Evolutionary conservation across 2,113 vertebrate species (phyloP).

Genomic region (Rostratula benghalensis): DNA sequence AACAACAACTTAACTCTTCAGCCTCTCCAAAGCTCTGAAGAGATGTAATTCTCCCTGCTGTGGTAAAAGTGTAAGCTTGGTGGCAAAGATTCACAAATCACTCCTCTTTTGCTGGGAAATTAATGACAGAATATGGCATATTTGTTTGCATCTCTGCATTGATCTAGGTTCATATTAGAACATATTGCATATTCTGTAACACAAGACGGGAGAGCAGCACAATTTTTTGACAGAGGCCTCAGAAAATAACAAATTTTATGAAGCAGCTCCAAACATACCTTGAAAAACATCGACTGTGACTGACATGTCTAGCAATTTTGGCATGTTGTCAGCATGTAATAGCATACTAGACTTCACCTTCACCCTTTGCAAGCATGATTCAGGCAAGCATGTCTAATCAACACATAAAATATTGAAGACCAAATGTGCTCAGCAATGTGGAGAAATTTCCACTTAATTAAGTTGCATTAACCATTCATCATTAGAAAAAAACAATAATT

Average conservation of each 20-base stretch:
- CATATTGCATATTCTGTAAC: background rate
- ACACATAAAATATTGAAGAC: background rate
- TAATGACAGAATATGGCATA: background rate
- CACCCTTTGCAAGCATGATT: background rate
- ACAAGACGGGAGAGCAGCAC: background rate
- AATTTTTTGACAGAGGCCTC: background rate
- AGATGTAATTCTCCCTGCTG: background rate
- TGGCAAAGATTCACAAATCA: background rate
- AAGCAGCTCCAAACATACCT: background rate
- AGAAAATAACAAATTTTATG: background rate
- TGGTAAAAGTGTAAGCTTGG: background rate
- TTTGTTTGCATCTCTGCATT: background rate
- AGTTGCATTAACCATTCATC: background rate
- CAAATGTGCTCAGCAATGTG: rapidly evolving
- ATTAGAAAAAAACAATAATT: background rate
- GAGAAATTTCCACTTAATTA: background rate
- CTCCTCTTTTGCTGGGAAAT: background rate
- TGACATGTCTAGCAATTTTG: background rate
- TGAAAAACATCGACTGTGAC: background rate
- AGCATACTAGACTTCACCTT: background rate
- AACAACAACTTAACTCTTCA: background rate
- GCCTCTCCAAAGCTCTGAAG: background rate
- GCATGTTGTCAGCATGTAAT: background rate
- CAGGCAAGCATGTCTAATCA: background rate
- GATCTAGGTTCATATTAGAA: background rate